Base-by-base conservation (phyloP, 1,140 invertebrate genomes). In the Oscheius sp. region DNA sequence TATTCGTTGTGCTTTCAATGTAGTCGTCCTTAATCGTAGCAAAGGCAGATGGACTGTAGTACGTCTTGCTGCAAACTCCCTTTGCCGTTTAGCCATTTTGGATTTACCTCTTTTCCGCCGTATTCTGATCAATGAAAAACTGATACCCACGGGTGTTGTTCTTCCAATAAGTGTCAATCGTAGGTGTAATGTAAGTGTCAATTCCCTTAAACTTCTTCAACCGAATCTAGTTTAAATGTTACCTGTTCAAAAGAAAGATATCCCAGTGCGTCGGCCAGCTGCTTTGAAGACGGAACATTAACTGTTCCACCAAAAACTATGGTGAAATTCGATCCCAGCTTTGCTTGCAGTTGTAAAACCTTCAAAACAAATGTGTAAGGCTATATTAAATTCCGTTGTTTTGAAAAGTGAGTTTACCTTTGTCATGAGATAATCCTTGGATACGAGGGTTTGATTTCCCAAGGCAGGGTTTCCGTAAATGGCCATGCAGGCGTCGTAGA, bases 161-260 rank as follows among this genome's bases (percentile, higher is more conserved):
- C 4, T 20, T 36, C 75, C 75, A 77, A 46, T 77, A 59, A 34
- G 75, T 77, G 64, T 77, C 75, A 18, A 75, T 62, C n/a, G 29
- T 23, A 32, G 73, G 55, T 26, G 32, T 63, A 3, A 77, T 34
- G 28, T 76, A 58, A 18, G 75, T 77, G 26, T 75, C 62, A 32
- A 75, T 67, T 35, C 64, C 66, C 42, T 71, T 35, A 31, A 32
- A 75, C 63, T 35, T 58, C 66, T 36, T 71, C 34, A 31, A 68
- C 46, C 79, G 77, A 4, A 55, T 55, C 49, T 13, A 13, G 49
- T 55, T 55, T 13, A 26, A 23, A 42, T 42, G n/a, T 20, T 7
- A 55, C 49, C 49, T 69, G 61, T 23, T 34, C 36, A 26, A 68
- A 65, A n/a, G 52, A 46, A 15, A 77, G 67, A 63, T 75, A 75